phyloP scores from a whole-genome alignment of 2,797 vertebrate species.

The Dryobates pubescens region DNA sequence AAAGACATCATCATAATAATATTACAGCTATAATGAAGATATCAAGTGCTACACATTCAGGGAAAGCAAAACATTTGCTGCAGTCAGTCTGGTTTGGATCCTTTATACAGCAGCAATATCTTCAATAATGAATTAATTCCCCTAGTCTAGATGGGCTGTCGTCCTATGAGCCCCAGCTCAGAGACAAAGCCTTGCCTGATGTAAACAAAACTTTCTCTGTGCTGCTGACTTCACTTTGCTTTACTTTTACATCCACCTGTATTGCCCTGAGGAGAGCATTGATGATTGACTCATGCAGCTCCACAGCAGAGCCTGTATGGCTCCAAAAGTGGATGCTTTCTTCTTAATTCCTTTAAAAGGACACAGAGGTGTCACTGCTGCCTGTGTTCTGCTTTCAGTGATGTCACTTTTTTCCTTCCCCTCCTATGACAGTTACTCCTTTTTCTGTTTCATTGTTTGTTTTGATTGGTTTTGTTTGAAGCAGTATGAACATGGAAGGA shows the following conservation, averaged over 20 bases:
- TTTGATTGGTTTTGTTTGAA: not conserved
- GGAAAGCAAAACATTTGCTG: not conserved
- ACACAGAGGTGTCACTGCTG: not conserved
- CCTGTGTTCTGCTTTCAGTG: not conserved
- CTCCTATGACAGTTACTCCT: not conserved
- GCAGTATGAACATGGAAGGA: not conserved
- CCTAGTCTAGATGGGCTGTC: not conserved
- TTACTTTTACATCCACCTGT: slow-evolving; percentile 7
- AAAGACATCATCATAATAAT: not conserved
- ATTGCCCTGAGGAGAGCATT: not conserved
- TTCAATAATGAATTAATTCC: not conserved
- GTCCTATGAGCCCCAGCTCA: not conserved
- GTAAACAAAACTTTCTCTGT: not conserved
- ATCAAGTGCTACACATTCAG: not conserved
- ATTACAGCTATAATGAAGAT: not conserved
- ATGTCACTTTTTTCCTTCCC: not conserved
- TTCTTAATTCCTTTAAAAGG: not conserved
- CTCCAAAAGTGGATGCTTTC: not conserved
- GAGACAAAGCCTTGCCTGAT: not conserved
- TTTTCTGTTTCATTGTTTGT: not conserved
- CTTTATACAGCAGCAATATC: not conserved
- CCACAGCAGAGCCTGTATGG: not conserved
- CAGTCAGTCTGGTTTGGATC: not conserved
- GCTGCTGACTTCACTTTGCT: not conserved
- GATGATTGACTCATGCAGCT: slow-evolving; percentile 6